A percentile compares a stretch with the other conserved stretches of the same genome.
phyloP scores from a whole-genome alignment of 2,888 invertebrate genomes.

The Listrodromus nycthemerus region DNA sequence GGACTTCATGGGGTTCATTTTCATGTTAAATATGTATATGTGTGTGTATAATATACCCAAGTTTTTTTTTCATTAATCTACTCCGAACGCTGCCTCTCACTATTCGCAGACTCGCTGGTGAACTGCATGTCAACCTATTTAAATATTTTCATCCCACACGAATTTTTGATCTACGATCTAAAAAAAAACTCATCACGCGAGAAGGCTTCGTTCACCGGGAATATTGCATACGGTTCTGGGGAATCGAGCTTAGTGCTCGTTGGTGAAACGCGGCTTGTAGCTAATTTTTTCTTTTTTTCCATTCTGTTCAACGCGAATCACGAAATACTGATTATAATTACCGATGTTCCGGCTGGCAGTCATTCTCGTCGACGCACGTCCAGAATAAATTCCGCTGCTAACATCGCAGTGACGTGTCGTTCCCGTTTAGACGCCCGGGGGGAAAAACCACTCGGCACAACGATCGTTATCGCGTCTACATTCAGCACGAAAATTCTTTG shows the following conservation, averaged over 20 bases:
- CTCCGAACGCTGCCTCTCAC: constrained; percentile 14
- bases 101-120: constrained; percentile 24
- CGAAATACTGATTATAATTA: constrained; percentile 60
- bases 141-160: background rate
- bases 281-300: background rate
- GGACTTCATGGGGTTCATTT: constrained; percentile 45
- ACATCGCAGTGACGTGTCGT: background rate
- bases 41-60: constrained; percentile 33
- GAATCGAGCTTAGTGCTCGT: constrained; percentile 17
- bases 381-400: constrained; percentile 17
- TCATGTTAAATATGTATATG: constrained; percentile 35
- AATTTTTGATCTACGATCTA: constrained; percentile 5
- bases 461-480: constrained; percentile 8
- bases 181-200: constrained; percentile 14
- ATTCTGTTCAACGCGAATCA: constrained; percentile 46
- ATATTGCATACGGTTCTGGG: constrained; percentile 21
- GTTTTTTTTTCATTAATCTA: constrained; percentile 28
- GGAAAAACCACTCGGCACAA: background rate
- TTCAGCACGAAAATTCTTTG: constrained; percentile 3
- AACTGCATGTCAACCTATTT: background rate
- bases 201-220: constrained; percentile 34
- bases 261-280: constrained; percentile 30
- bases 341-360: constrained; percentile 63
- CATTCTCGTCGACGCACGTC: constrained; percentile 44
- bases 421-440: background rate